phyloP scores from a whole-genome alignment of 1,140 invertebrate species.

The Scaptodrosophila lebanonensis region DNA sequence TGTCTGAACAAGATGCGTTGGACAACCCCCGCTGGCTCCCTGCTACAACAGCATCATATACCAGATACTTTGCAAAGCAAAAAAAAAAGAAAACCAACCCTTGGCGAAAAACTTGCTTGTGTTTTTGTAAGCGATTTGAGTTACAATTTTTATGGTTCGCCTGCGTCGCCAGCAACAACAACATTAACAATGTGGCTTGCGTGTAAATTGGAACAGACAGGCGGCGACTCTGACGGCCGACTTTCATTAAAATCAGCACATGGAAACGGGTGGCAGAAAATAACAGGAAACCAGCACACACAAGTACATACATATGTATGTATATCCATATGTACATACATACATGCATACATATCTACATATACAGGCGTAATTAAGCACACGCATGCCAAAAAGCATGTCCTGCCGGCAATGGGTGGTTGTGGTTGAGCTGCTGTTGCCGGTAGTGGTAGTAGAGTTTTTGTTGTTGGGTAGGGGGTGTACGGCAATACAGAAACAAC shows the following conservation, averaged over 20 bases:
- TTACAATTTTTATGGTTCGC: constrained; percentile 45
- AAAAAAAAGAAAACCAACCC: constrained; percentile 49
- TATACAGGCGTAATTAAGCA: constrained; percentile 68
- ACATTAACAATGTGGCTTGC: constrained; percentile 24
- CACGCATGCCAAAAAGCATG: constrained; percentile 51
- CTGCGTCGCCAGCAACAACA: constrained; percentile 6
- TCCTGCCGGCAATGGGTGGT: too few species aligned
- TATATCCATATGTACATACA: constrained; percentile 1
- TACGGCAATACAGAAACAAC: constrained; percentile 46
- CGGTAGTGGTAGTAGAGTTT: too few species aligned
- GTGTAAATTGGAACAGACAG: constrained; percentile 58
- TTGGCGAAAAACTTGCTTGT: constrained; percentile 4
- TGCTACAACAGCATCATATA: constrained; percentile 17
- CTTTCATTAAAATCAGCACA: constrained; percentile 59
- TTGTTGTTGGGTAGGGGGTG: constrained; percentile 47
- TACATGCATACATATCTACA: constrained; percentile 21
- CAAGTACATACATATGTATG: neutral
- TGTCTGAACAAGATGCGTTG: constrained; percentile 30
- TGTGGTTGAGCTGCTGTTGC: too few species aligned
- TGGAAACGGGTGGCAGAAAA: constrained; percentile 32
- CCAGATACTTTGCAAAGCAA: too few species aligned
- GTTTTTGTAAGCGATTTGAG: constrained; percentile 12
- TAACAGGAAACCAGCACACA: constrained; percentile 49
- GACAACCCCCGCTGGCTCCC: constrained; percentile 11
- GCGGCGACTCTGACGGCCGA: constrained; percentile 21